A percentile compares a stretch with the other conserved stretches of the same genome.
Evolutionary conservation across 2,888 invertebrate species (phyloP).

Genomic region (Amblyjoppa fuscipennis): DNA sequence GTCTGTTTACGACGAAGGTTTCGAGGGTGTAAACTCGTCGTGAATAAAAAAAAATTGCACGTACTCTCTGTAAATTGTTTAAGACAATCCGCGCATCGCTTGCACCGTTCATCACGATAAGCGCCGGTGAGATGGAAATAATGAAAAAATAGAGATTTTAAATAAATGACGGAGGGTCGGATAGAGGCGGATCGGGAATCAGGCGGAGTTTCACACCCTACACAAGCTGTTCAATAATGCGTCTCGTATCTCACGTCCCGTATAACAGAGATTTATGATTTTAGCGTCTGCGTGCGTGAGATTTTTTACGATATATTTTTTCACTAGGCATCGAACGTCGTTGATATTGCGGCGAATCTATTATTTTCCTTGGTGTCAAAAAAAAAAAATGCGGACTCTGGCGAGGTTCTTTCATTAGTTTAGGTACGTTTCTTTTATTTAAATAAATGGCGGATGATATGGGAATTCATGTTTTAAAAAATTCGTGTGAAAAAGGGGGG

Average conservation of each 20-base stretch:
- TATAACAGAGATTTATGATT: constrained; percentile 41
- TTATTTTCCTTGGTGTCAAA: neutral
- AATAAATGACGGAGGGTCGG: neutral
- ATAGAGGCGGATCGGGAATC: constrained; percentile 16
- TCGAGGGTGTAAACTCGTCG: neutral
- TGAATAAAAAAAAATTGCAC: neutral
- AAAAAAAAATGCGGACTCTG: neutral
- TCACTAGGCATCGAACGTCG: neutral
- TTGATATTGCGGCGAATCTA: neutral
- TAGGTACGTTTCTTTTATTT: neutral
- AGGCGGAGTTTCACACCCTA: constrained; percentile 8
- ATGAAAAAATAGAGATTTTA: neutral
- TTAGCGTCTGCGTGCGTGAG: neutral
- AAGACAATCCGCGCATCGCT: neutral
- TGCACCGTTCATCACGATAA: neutral
- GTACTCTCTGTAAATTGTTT: neutral
- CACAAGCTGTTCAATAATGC: constrained; percentile 33
- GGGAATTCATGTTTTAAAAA: neutral
- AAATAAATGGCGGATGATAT: neutral
- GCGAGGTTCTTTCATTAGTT: neutral
- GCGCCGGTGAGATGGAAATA: neutral
- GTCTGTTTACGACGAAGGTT: neutral
- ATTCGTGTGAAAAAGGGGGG: neutral
- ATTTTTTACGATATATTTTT: neutral
- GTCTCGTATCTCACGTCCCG: constrained; percentile 15